Conservation (phyloP, 2,113 vertebrate genomes). For the Xyrauchen texanus region DNA sequence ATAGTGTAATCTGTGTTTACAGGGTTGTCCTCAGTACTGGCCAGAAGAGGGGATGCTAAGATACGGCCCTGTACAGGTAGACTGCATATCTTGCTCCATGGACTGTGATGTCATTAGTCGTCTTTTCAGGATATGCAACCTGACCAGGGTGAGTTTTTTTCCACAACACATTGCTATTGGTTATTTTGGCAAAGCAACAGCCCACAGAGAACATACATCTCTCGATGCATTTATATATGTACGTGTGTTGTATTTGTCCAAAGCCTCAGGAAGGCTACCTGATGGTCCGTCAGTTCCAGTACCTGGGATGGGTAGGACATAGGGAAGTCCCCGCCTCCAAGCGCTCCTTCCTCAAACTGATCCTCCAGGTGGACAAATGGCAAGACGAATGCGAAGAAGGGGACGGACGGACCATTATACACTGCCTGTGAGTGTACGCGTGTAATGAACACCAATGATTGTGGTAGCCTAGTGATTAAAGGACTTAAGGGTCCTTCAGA, state of each 20-base stretch:
- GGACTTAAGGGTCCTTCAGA: too few species aligned
- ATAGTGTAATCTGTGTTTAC: conserved; percentile 7
- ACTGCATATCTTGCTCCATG: conserved; percentile 97
- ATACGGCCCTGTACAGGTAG: conserved; percentile 96
- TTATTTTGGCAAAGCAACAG: neutral
- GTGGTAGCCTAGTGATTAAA: too few species aligned
- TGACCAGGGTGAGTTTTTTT: conserved; percentile 85
- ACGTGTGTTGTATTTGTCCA: neutral
- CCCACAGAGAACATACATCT: too few species aligned
- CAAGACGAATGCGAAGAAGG: conserved; percentile 98
- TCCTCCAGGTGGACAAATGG: conserved; percentile 98
- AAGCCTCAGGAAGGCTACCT: conserved; percentile 98
- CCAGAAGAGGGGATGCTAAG: conserved; percentile 93
- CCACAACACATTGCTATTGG: too few species aligned
- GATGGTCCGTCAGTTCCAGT: conserved; percentile 99
- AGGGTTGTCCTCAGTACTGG: conserved; percentile 99
- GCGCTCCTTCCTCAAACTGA: conserved; percentile 94
- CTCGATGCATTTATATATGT: neutral
- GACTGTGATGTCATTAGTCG: conserved; percentile 95
- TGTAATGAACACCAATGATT: neutral
- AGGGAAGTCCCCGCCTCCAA: conserved; percentile 95
- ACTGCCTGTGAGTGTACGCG: conserved; percentile 89
- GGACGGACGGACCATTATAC: conserved; percentile 93
- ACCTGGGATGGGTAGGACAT: conserved; percentile 94
- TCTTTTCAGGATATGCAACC: conserved; percentile 98